A percentile compares a stretch with the other conserved stretches of the same genome.
phyloP scores from a whole-genome alignment of 1,140 invertebrate genomes.

The Lepidurus arcticus region DNA sequence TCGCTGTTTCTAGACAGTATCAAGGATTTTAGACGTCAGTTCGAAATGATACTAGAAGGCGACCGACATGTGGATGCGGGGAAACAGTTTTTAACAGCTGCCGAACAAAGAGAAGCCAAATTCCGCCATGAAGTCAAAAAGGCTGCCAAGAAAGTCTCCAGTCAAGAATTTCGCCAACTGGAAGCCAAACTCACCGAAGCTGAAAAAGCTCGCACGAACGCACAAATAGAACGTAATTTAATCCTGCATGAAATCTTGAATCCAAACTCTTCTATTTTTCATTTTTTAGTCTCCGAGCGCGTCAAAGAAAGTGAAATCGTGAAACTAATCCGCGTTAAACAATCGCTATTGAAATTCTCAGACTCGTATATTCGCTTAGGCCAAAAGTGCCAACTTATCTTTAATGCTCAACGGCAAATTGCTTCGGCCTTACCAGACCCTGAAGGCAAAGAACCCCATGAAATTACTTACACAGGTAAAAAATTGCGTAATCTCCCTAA shows the following conservation, averaged over 20 bases:
- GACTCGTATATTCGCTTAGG: conserved; percentile 50
- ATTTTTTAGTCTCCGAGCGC: conserved; percentile 47
- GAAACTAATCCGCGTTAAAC: conserved; percentile 51
- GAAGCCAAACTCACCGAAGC: conserved; percentile 49
- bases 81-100: conserved; percentile 45
- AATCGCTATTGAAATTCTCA: conserved; percentile 49
- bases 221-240: conserved; percentile 49
- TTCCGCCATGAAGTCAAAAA: conserved; percentile 50
- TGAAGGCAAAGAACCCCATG: conserved; percentile 46
- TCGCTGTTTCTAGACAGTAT: conserved; percentile 45
- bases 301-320: conserved; percentile 52
- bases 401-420: conserved; percentile 49
- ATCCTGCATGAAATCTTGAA: conserved; percentile 14
- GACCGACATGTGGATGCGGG: conserved; percentile 49
- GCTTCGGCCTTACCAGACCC: conserved; percentile 50
- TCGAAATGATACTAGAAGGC: conserved; percentile 52
- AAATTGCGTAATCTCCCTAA: conserved; percentile 14
- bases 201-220: conserved; percentile 48
- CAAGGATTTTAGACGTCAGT: conserved; percentile 49
- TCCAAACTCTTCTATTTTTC: conserved; percentile 25
- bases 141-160: conserved; percentile 45
- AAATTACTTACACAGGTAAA: conserved; percentile 49
- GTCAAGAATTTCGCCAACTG: conserved; percentile 46
- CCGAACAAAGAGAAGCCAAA: conserved; percentile 48
- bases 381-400: conserved; percentile 49